phyloP scores from a whole-genome alignment of 2,797 vertebrate species.

The Menidia menidia region DNA sequence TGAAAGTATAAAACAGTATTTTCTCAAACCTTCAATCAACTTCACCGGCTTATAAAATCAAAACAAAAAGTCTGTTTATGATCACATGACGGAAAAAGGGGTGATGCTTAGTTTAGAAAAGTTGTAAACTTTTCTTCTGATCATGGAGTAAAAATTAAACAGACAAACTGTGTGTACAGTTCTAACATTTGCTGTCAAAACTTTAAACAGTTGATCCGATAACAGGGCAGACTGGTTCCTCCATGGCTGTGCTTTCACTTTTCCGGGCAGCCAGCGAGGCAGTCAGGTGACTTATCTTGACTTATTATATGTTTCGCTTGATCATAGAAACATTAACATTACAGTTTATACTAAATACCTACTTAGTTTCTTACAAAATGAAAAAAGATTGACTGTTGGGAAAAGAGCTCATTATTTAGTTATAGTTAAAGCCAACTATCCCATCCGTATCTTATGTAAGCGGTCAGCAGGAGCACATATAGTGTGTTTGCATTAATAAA shows the following conservation, averaged over 20 bases:
- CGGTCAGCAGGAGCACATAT: neutral
- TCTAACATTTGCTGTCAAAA: conserved; percentile 2
- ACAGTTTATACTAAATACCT: too few species aligned
- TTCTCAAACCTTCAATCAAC: neutral
- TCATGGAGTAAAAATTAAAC: neutral
- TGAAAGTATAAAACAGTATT: neutral
- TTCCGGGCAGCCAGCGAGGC: conserved; percentile 34
- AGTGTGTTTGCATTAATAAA: neutral
- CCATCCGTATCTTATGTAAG: too few species aligned
- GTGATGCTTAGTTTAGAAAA: neutral
- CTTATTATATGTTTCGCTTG: neutral
- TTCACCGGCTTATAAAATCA: neutral
- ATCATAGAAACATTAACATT: neutral
- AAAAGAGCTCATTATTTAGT: neutral
- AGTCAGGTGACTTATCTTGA: conserved; percentile 13
- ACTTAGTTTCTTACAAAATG: neutral
- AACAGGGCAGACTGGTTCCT: conserved; percentile 20
- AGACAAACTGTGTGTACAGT: neutral
- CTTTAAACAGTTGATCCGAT: conserved; percentile 4
- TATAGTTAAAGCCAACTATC: too few species aligned
- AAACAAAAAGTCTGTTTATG: conserved; percentile 27
- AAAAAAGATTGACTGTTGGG: neutral
- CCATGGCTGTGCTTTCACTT: conserved; percentile 8
- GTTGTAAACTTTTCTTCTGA: neutral
- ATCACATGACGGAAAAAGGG: conserved; percentile 18